phyloP scores from a whole-genome alignment of 2,797 vertebrate genomes.

The Syndactyla subalaris region DNA sequence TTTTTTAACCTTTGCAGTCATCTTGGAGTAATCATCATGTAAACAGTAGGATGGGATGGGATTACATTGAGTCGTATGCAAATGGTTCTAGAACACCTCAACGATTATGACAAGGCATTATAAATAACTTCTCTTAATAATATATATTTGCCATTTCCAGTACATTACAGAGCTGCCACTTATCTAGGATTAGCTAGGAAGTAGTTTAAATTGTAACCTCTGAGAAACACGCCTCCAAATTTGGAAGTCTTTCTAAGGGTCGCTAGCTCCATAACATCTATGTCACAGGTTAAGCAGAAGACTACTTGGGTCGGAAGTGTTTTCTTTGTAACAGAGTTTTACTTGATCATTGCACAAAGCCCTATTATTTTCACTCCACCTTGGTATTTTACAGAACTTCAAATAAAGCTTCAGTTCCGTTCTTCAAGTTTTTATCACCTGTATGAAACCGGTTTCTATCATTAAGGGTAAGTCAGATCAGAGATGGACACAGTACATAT shows the following conservation, averaged over 20 bases:
- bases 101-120: slow-evolving; percentile 82
- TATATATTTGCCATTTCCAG: slow-evolving; percentile 80
- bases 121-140: slow-evolving; percentile 83
- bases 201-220: slow-evolving; percentile 72
- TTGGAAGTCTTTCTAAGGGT: slow-evolving; percentile 66
- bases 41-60: slow-evolving; percentile 83
- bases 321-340: slow-evolving; percentile 70
- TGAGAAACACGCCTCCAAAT: slow-evolving; percentile 57
- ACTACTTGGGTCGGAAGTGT: slow-evolving; percentile 62
- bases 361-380: slow-evolving; percentile 69
- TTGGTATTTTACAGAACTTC: slow-evolving; percentile 74
- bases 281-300: slow-evolving; percentile 66
- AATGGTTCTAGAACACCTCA: slow-evolving; percentile 82
- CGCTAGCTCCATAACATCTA: slow-evolving; percentile 62
- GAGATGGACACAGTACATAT: slow-evolving; percentile 56
- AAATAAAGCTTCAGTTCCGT: slow-evolving; percentile 75
- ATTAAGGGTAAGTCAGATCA: slow-evolving; percentile 55
- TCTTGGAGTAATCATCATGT: slow-evolving; percentile 80
- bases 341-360: slow-evolving; percentile 78
- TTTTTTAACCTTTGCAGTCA: slow-evolving; percentile 80
- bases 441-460: slow-evolving; percentile 51
- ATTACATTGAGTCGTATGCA: slow-evolving; percentile 80
- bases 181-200: slow-evolving; percentile 79
- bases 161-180: slow-evolving; percentile 80
- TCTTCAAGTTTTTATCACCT: slow-evolving; percentile 74